Conservation (phyloP, 2,797 vertebrate species). For the Oreochromis mossambicus region DNA sequence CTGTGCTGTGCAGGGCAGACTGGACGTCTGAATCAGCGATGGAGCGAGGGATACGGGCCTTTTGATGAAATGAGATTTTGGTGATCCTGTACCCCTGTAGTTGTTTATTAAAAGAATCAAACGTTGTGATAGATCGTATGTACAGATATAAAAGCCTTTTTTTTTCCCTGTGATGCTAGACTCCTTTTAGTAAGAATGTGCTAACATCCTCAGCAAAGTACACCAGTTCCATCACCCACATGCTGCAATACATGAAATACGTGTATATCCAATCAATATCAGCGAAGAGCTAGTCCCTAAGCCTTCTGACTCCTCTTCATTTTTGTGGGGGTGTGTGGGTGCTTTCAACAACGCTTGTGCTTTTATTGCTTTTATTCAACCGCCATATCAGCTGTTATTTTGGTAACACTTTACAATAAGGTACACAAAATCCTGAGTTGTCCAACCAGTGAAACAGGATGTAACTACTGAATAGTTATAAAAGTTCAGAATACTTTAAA, state of each 20-base stretch:
- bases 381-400: conserved; percentile 57
- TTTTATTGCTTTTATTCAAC: conserved; percentile 60
- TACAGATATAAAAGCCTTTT: neutral
- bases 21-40: conserved; percentile 64
- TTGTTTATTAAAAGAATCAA: conserved; percentile 40
- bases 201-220: conserved; percentile 22
- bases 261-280: conserved; percentile 70
- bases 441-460: neutral
- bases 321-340: conserved; percentile 73
- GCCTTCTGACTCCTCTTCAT: conserved; percentile 70
- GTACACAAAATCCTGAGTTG: conserved; percentile 5
- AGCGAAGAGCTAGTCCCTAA: conserved; percentile 57
- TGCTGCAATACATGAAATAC: conserved; percentile 47
- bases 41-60: conserved; percentile 17
- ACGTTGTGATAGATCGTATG: neutral
- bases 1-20: conserved; percentile 35
- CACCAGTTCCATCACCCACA: conserved; percentile 65
- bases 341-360: conserved; percentile 61
- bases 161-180: neutral
- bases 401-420: conserved; percentile 48
- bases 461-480: neutral
- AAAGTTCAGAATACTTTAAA: neutral
- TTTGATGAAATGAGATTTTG: conserved; percentile 13
- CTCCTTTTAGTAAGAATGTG: conserved; percentile 29
- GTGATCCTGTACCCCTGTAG: neutral